Percentiles rank a stretch among this genome's conserved stretches.
Conservation (phyloP, 2,113 vertebrate genomes). For the Edolisoma coerulescens region DNA sequence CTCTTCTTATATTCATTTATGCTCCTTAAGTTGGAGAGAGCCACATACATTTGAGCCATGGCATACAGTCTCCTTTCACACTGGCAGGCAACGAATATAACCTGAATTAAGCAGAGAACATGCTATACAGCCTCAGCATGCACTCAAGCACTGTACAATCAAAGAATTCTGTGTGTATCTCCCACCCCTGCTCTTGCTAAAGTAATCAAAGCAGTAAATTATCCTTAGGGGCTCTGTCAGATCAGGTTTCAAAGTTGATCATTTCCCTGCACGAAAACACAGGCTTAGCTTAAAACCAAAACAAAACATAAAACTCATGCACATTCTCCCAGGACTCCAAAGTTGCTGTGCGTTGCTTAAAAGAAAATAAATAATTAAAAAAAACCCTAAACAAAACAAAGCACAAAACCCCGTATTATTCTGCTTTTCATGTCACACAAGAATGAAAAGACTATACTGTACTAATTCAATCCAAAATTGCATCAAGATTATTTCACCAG, state of each 20-base stretch:
- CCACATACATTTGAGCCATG: not conserved
- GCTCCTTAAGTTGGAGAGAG: not conserved
- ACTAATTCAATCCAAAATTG: not conserved
- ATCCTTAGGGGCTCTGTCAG: not conserved
- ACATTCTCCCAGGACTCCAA: not conserved
- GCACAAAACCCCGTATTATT: not conserved
- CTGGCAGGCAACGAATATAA: not conserved
- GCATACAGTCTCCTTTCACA: not conserved
- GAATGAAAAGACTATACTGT: not conserved
- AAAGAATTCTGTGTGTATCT: not conserved
- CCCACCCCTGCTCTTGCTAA: not conserved
- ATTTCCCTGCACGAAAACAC: not conserved
- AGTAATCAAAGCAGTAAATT: not conserved
- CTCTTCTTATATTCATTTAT: not conserved
- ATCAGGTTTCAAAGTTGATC: constrained; percentile 34
- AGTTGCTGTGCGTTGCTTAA: not conserved
- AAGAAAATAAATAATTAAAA: not conserved
- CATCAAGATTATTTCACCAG: not conserved
- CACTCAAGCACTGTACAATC: not conserved
- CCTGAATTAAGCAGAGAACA: not conserved
- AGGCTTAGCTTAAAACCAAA: not conserved
- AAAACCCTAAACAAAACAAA: not conserved
- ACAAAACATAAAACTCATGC: not conserved
- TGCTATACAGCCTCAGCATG: not conserved
- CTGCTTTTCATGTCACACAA: not conserved